A percentile compares a stretch with the other conserved stretches of the same genome.
These are phyloP conservation scores for Hydractinia echinata DNA, from an alignment of 30 jellyfish, hydroid and myxozoan species.

Conservation along the genomic window DNA sequence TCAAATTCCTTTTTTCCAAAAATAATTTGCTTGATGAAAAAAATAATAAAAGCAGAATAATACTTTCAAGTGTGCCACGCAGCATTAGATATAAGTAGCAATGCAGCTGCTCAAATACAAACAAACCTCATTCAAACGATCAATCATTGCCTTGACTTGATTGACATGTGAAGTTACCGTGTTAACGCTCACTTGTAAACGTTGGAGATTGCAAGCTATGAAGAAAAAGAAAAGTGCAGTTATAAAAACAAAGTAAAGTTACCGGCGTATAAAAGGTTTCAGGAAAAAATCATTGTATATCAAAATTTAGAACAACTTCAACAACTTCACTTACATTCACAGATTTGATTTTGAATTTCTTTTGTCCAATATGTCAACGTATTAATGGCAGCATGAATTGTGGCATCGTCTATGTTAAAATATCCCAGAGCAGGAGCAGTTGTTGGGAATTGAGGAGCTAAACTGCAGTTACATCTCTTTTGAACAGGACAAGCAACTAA, in stretches of 20 bases:
- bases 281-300: too few relatives aligned
- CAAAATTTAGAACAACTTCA: too few relatives aligned
- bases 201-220: neutral
- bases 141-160: neutral
- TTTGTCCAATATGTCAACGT: slow-evolving; percentile 5
- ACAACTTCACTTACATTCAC: neutral
- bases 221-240: too few relatives aligned
- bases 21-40: too few relatives aligned
- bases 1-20: too few relatives aligned
- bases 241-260: too few relatives aligned
- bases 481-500: neutral
- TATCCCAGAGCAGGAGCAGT: neutral
- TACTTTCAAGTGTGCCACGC: too few relatives aligned
- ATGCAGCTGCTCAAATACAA: too few relatives aligned
- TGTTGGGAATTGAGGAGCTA: neutral
- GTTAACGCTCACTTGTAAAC: neutral
- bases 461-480: slow-evolving; percentile 5
- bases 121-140: neutral
- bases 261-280: too few relatives aligned
- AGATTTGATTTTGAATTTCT: neutral
- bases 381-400: neutral
- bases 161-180: slow-evolving; percentile 2
- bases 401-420: neutral
- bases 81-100: too few relatives aligned
- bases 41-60: too few relatives aligned